Conservation (phyloP, 2,888 invertebrate genomes). For the Lithophane socia region DNA sequence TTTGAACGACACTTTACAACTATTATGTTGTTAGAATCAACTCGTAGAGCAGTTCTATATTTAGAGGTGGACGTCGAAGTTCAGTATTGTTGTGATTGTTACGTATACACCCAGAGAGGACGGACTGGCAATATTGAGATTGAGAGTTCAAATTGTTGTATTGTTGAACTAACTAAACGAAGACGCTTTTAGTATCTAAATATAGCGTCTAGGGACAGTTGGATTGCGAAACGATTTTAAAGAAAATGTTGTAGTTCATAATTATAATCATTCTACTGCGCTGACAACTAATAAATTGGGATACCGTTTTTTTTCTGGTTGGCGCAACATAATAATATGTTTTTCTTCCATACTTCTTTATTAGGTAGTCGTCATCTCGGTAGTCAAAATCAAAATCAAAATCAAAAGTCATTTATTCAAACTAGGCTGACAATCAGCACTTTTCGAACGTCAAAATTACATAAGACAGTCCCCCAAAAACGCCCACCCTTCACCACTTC, state of each 20-base stretch:
- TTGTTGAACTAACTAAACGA: neutral
- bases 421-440: no score
- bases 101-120: no score
- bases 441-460: no score
- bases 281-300: no score
- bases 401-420: no score
- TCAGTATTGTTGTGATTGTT: slow-evolving; percentile 13
- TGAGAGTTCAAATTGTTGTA: neutral
- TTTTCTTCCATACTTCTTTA: no score
- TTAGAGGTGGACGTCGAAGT: slow-evolving; percentile 12
- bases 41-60: slow-evolving; percentile 21
- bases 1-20: neutral
- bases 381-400: no score
- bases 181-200: neutral
- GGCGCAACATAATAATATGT: no score
- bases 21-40: slow-evolving; percentile 21
- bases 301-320: no score
- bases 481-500: no score
- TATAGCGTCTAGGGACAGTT: neutral
- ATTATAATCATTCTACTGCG: neutral
- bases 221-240: neutral
- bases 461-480: no score
- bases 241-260: neutral
- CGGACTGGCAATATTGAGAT: no score
- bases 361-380: neutral